phyloP scores from a whole-genome alignment of 2,888 invertebrate genomes.

The Dynastes tityus region DNA sequence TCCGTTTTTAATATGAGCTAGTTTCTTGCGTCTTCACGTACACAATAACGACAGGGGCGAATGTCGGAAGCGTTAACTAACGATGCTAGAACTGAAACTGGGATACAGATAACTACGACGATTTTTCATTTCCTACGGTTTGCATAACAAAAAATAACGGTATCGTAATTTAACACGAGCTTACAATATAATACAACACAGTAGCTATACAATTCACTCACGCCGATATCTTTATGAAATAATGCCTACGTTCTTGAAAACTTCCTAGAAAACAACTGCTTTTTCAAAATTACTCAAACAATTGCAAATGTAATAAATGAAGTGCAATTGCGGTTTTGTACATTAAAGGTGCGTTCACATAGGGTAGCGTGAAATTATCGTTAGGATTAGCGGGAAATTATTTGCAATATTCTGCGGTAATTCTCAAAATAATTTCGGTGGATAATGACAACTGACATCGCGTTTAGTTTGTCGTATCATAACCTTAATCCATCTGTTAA shows the following conservation, averaged over 20 bases:
- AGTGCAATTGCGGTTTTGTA: too few species aligned
- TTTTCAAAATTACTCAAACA: too few species aligned
- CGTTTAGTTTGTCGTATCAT: too few species aligned
- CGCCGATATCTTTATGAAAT: constrained; percentile 34
- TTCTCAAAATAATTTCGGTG: too few species aligned
- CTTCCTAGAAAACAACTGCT: too few species aligned
- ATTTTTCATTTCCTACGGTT: constrained; percentile 24
- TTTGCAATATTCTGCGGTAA: too few species aligned
- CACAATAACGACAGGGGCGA: background rate
- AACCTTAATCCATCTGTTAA: too few species aligned
- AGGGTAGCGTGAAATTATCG: too few species aligned
- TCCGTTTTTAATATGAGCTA: constrained; percentile 43
- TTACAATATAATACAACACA: background rate
- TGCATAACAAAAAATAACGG: constrained; percentile 43
- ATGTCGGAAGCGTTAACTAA: constrained; percentile 25
- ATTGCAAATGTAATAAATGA: too few species aligned
- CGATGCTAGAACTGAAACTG: constrained; percentile 22
- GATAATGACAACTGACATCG: too few species aligned
- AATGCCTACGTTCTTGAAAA: background rate
- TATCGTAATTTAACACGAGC: constrained; percentile 26
- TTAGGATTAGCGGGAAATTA: too few species aligned
- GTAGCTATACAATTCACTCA: constrained; percentile 25
- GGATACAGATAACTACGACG: constrained; percentile 21
- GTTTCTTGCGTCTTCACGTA: constrained; percentile 11
- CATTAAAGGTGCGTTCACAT: too few species aligned